Conservation (phyloP, 2,113 vertebrate species). For the Sinosuthora webbiana region DNA sequence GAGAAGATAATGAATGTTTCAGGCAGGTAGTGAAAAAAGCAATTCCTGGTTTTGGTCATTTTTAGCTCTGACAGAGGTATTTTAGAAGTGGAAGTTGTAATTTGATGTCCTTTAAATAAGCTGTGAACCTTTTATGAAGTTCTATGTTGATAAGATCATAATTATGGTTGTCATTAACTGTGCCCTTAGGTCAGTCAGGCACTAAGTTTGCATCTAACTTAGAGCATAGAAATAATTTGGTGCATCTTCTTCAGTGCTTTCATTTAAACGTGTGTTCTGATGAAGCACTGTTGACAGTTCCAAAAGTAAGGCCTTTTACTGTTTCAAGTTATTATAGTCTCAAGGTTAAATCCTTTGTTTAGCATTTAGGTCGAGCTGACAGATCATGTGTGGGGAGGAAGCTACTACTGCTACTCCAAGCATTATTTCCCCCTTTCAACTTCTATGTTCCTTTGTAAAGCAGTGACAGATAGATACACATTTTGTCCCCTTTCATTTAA, state of each 20-base stretch:
- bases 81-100: neutral
- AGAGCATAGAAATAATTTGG: neutral
- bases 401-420: neutral
- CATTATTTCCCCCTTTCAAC: neutral
- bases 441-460: neutral
- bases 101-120: neutral
- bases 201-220: neutral
- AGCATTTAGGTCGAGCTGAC: neutral
- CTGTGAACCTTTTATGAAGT: neutral
- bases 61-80: neutral
- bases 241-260: neutral
- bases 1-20: neutral
- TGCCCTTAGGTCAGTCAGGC: slow-evolving; percentile 28
- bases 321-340: neutral
- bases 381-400: neutral
- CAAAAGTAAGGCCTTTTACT: neutral
- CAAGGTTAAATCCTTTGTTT: neutral
- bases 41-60: neutral
- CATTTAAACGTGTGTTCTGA: neutral
- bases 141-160: neutral
- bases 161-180: slow-evolving; percentile 7
- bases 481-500: neutral
- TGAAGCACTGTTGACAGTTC: neutral
- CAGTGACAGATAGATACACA: neutral
- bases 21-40: neutral